Evolutionary conservation across 1,140 invertebrate genomes (phyloP).

Genomic region (Drosophila nannoptera): DNA sequence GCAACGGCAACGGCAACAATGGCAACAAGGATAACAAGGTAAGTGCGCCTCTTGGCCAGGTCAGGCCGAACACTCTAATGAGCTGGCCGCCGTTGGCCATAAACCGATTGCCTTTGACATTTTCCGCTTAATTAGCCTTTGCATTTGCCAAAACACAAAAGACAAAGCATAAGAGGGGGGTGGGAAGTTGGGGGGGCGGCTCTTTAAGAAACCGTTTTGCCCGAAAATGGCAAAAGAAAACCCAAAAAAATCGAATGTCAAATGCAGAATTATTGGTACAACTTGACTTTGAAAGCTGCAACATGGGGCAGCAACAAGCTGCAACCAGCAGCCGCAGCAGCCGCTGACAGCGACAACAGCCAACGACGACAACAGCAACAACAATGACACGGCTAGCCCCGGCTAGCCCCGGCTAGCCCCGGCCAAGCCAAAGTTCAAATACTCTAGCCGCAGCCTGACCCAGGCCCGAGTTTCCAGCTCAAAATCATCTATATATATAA

Average conservation of each 20-base stretch:
- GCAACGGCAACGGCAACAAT: conserved; percentile 13
- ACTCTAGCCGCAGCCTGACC: conserved; percentile 12
- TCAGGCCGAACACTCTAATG: conserved; percentile 4
- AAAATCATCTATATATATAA: too few species aligned
- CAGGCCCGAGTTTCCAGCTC: too few species aligned
- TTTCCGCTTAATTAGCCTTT: conserved; percentile 45
- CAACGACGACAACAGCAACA: conserved; percentile 30
- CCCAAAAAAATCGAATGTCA: conserved; percentile 66
- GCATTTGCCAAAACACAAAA: conserved; percentile 15
- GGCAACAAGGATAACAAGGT: conserved; percentile 78
- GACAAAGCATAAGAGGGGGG: conserved; percentile 24
- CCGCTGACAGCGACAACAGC: conserved; percentile 27
- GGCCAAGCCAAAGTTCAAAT: conserved; percentile 12
- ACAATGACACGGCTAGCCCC: conserved; percentile 10
- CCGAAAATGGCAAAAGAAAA: conserved; percentile 27
- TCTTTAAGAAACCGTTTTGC: conserved; percentile 52
- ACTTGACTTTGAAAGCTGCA: conserved; percentile 64
- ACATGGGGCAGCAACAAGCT: conserved; percentile 57
- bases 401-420: too few species aligned
- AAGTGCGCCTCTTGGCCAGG: conserved; percentile 34
- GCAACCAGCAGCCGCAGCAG: conserved; percentile 26
- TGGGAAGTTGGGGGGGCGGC: conserved; percentile 3
- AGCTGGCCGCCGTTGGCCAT: conserved; percentile 6
- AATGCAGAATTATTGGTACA: conserved; percentile 77
- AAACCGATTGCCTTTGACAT: conserved; percentile 33